Conservation (phyloP, 2,888 invertebrate species). For the Lasioglossum calceatum region DNA sequence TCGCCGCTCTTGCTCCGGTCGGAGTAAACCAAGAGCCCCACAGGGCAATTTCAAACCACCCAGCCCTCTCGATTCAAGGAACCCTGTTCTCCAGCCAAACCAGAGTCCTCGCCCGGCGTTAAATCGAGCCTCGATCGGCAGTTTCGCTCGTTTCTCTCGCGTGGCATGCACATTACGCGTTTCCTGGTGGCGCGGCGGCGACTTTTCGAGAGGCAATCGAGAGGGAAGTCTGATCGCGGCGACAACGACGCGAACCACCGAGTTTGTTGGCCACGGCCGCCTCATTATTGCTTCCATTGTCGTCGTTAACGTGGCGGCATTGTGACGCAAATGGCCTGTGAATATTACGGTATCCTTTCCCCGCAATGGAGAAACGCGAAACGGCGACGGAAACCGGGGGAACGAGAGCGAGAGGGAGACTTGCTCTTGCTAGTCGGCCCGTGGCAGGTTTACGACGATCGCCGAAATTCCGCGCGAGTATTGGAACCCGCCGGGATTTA, state of each 20-base stretch:
- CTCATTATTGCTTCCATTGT: constrained; percentile 72
- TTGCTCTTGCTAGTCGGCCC: not conserved
- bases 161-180: not conserved
- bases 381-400: not conserved
- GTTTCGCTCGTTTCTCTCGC: not conserved
- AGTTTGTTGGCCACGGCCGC: constrained; percentile 68
- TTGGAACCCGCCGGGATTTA: constrained; percentile 69
- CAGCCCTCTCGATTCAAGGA: not conserved
- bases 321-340: constrained; percentile 74
- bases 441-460: constrained; percentile 66
- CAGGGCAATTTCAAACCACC: not conserved
- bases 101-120: not conserved
- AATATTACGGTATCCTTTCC: constrained; percentile 69
- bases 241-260: not conserved
- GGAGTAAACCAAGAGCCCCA: not conserved
- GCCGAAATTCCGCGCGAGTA: constrained; percentile 67
- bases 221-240: constrained; percentile 2
- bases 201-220: constrained; percentile 35
- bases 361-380: constrained; percentile 37
- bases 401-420: not conserved
- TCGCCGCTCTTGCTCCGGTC: not conserved
- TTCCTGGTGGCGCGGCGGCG: constrained; percentile 23
- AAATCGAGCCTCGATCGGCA: not conserved
- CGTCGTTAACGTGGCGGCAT: constrained; percentile 73
- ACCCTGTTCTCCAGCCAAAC: not conserved